phyloP scores from a whole-genome alignment of 2,797 vertebrate species.

The Epinephelus malabaricus region DNA sequence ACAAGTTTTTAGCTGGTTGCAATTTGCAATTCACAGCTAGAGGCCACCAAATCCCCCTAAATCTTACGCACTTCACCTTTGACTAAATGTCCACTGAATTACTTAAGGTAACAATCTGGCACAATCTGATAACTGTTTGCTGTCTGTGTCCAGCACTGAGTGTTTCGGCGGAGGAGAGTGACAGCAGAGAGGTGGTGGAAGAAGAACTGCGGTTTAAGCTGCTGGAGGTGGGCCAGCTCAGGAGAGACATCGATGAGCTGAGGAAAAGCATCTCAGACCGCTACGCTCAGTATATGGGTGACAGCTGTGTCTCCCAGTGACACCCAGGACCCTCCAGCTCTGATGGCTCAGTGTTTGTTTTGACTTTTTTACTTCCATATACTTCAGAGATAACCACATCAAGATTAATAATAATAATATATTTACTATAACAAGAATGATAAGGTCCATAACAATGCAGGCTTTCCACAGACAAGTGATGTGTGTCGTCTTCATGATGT shows the following conservation, averaged over 20 bases:
- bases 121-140: not conserved
- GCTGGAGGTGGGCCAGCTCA: constrained; percentile 89
- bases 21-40: too few relatives aligned
- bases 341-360: not conserved
- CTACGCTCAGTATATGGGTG: constrained; percentile 36
- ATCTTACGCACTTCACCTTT: too few relatives aligned
- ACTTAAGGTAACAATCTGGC: not conserved
- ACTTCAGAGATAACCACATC: not conserved
- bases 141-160: constrained; percentile 85
- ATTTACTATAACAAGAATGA: not conserved
- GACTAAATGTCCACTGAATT: not conserved
- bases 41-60: too few relatives aligned
- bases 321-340: not conserved
- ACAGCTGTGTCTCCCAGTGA: constrained; percentile 49
- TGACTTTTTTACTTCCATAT: not conserved
- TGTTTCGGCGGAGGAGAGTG: constrained; percentile 89
- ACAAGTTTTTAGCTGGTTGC: too few relatives aligned
- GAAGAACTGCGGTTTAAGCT: constrained; percentile 90
- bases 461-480: not conserved
- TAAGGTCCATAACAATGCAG: not conserved
- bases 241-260: constrained; percentile 93
- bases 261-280: constrained; percentile 87
- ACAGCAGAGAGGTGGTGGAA: constrained; percentile 84
- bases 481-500: not conserved
- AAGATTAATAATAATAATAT: not conserved